Evolutionary conservation across 2,113 vertebrate genomes (phyloP).

Genomic region (Myrmophylax atrothorax): DNA sequence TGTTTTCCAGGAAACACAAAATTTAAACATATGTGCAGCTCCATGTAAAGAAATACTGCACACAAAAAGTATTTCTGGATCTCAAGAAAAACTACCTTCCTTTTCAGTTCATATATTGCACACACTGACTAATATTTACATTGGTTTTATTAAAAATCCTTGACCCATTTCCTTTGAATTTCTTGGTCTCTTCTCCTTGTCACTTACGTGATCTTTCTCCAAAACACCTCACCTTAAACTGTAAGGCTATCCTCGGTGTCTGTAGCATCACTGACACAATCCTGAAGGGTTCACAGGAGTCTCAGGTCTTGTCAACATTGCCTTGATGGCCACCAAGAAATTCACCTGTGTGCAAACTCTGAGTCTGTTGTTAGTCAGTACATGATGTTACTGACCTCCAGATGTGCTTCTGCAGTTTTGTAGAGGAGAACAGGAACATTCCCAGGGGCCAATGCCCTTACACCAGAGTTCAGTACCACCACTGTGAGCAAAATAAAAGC

Average conservation of each 20-base stretch:
- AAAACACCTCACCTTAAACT: background rate
- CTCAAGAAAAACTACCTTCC: background rate
- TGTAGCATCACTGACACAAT: background rate
- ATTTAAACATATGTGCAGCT: background rate
- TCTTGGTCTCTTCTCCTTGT: background rate
- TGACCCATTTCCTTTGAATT: background rate
- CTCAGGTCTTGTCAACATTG: background rate
- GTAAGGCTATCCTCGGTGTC: background rate
- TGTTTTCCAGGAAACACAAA: background rate
- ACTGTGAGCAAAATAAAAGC: background rate
- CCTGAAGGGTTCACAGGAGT: background rate
- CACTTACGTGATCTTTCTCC: background rate
- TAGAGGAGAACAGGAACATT: background rate
- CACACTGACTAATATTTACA: background rate
- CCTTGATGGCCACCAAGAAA: background rate
- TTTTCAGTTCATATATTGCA: background rate
- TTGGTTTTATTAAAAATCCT: background rate
- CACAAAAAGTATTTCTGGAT: background rate
- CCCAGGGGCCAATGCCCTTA: background rate
- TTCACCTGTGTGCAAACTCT: background rate
- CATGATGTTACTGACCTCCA: background rate
- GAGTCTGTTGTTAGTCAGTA: background rate
- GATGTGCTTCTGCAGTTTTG: background rate
- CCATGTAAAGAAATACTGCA: background rate
- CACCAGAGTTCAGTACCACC: background rate